phyloP scores from a whole-genome alignment of 1,140 invertebrate species.

The Zaprionus davidi region DNA sequence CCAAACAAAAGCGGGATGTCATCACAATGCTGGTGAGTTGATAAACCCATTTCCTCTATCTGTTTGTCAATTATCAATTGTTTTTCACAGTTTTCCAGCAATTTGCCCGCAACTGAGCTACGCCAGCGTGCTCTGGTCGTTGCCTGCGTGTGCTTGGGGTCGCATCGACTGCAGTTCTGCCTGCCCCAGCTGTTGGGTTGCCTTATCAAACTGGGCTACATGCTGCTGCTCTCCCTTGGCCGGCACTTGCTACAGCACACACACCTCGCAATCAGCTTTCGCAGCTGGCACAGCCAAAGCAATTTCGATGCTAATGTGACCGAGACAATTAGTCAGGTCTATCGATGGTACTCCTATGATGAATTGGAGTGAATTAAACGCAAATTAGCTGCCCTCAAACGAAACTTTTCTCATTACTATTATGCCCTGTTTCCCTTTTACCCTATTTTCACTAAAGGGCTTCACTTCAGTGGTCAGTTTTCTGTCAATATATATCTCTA shows the following conservation, averaged over 20 bases:
- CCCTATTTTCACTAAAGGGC: not conserved
- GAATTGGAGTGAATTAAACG: slow-evolving; percentile 55
- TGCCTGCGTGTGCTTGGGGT: slow-evolving; percentile 7
- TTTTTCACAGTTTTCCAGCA: slow-evolving; percentile 40
- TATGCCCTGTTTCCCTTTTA: not conserved
- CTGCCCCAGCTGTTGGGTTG: slow-evolving; percentile 22
- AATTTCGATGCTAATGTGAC: slow-evolving; percentile 64
- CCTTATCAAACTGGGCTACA: slow-evolving; percentile 9
- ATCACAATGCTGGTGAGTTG: slow-evolving; percentile 54
- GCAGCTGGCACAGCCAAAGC: slow-evolving; percentile 14
- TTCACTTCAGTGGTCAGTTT: not conserved
- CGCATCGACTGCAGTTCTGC: slow-evolving; percentile 11
- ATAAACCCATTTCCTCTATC: too few species aligned
- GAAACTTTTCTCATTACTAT: not conserved
- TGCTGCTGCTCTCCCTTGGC: slow-evolving; percentile 31
- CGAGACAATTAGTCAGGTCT: slow-evolving; percentile 59
- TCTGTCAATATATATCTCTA: not conserved
- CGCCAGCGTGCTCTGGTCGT: slow-evolving; percentile 5
- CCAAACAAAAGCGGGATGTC: slow-evolving; percentile 39
- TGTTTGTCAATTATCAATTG: not conserved
- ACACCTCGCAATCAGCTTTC: slow-evolving; percentile 24
- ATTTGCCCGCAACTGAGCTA: slow-evolving; percentile 36
- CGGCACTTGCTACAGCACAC: slow-evolving; percentile 16
- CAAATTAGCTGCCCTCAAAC: slow-evolving; percentile 23
- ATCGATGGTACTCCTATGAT: slow-evolving; percentile 59